Percentiles rank a stretch among this genome's conserved stretches.
These are phyloP conservation scores for Calliphora vomitoria DNA, from an alignment of 2,888 invertebrate species.

Conservation along the genomic window DNA sequence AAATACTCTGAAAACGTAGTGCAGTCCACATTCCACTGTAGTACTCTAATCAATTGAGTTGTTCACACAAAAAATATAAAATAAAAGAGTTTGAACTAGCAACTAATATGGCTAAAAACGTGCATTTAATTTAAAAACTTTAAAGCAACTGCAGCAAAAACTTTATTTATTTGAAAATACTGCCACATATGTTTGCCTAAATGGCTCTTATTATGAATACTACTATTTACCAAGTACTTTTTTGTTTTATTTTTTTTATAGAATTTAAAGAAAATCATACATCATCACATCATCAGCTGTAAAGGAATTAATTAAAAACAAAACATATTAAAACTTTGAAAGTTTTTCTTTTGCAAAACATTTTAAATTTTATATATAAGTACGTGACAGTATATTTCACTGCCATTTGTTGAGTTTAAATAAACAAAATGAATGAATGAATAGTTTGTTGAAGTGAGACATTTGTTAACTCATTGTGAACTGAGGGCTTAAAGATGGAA, in stretches of 20 bases:
- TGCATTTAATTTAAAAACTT: too few species aligned
- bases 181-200: neutral
- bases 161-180: too few species aligned
- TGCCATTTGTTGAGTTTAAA: neutral
- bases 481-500: neutral
- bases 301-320: slow-evolving; percentile 1
- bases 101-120: too few species aligned
- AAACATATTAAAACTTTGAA: neutral
- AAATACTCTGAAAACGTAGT: too few species aligned
- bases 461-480: neutral
- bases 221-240: neutral
- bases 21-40: too few species aligned
- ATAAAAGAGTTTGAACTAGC: too few species aligned
- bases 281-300: neutral
- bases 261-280: neutral
- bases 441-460: neutral
- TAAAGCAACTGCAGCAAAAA: too few species aligned
- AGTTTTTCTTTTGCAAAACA: neutral
- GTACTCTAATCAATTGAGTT: too few species aligned
- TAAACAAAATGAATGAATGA: neutral
- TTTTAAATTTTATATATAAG: neutral
- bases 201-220: neutral
- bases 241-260: neutral
- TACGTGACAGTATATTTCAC: slow-evolving; percentile 7
- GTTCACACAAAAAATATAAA: too few species aligned